These are phyloP conservation scores for Pseudomyrmex dendroicus DNA, from an alignment of 1,140 invertebrate species.

Conservation along the genomic window DNA sequence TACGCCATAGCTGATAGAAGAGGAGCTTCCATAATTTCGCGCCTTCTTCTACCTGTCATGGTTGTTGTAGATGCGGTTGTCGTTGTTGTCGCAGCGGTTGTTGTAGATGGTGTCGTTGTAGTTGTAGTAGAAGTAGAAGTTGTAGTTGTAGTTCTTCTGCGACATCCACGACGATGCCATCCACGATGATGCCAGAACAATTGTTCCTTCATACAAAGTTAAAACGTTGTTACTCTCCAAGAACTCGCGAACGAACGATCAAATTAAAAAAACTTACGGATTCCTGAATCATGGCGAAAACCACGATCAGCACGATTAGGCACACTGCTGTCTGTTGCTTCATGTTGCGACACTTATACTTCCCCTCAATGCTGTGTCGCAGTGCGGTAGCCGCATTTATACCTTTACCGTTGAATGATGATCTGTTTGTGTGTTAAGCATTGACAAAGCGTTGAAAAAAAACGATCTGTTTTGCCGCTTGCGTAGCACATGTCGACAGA, in stretches of 20 bases:
- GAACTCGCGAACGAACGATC: background rate
- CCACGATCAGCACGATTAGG: constrained; percentile 65
- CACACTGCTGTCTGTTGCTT: constrained; percentile 7
- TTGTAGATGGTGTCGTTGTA: background rate
- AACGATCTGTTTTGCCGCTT: constrained; percentile 31
- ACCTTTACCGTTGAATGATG: constrained; percentile 1
- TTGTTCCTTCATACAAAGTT: background rate
- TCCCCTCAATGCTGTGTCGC: background rate
- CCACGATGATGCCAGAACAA: background rate
- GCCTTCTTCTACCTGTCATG: background rate
- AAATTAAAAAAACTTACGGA: constrained; percentile 11
- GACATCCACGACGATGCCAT: too few relatives aligned
- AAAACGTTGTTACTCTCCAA: background rate
- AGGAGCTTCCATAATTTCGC: background rate
- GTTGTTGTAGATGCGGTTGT: background rate
- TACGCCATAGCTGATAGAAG: background rate
- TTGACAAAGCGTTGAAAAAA: constrained; percentile 16
- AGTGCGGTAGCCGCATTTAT: constrained; percentile 43
- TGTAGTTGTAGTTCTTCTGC: background rate
- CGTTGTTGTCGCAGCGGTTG: background rate
- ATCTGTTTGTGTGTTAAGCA: background rate
- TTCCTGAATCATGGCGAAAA: constrained; percentile 50
- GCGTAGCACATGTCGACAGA: background rate
- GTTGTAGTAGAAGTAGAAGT: background rate
- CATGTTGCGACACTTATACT: constrained; percentile 42